These are phyloP conservation scores for Andinoacara biseriatus DNA, from an alignment of 2,113 vertebrate species.

Conservation along the genomic window DNA sequence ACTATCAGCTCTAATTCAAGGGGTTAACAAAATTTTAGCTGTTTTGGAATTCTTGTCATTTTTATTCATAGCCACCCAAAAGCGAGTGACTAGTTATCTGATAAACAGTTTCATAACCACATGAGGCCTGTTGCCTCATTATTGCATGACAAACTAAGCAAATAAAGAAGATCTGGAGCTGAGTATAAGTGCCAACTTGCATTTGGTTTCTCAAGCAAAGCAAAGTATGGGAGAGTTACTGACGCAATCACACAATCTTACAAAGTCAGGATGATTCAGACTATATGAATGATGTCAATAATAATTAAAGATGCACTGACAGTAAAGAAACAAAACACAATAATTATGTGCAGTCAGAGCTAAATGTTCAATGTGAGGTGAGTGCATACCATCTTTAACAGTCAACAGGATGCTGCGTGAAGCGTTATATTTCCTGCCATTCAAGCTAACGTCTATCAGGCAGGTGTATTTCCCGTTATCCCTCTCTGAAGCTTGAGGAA, in stretches of 20 bases:
- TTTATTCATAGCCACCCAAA: background rate
- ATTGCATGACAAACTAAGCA: background rate
- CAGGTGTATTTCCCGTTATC: conserved; percentile 74
- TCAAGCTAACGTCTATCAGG: conserved; percentile 53
- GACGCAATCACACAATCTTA: too few species aligned
- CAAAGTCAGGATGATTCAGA: too few species aligned
- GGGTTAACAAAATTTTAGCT: background rate
- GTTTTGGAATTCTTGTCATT: background rate
- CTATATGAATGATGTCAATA: too few species aligned
- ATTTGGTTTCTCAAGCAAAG: background rate
- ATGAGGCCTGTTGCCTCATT: background rate
- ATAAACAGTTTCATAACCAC: too few species aligned
- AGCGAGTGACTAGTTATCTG: too few species aligned
- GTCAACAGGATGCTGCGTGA: conserved; percentile 61
- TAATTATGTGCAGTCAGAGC: background rate
- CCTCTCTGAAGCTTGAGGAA: background rate
- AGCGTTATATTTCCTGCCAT: conserved; percentile 43
- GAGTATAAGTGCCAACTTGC: background rate
- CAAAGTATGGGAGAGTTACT: too few species aligned
- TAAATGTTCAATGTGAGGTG: background rate
- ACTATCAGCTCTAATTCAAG: background rate
- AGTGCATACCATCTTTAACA: conserved; percentile 1
- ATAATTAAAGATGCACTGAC: too few species aligned
- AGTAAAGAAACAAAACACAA: background rate
- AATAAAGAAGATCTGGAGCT: background rate